A percentile compares a stretch with the other conserved stretches of the same genome.
These are phyloP conservation scores for Bufotes viridis DNA, from an alignment of 2,797 vertebrate species.

Conservation along the genomic window DNA sequence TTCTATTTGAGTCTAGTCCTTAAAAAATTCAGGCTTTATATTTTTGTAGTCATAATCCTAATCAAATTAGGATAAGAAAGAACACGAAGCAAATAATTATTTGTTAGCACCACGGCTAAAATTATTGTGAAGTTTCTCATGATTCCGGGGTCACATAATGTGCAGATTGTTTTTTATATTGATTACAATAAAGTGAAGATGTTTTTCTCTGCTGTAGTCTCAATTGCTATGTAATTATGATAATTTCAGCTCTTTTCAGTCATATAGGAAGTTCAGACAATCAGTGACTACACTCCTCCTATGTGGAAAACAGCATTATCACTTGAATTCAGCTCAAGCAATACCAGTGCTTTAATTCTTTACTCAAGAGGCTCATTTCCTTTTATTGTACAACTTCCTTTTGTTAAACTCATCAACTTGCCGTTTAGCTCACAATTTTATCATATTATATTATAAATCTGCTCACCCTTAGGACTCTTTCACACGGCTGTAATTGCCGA, in stretches of 20 bases:
- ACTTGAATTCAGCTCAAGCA: not conserved
- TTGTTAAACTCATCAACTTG: no score
- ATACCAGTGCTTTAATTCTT: not conserved
- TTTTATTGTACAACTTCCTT: no score
- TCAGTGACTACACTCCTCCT: no score
- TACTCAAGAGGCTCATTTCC: not conserved
- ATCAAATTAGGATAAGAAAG: not conserved
- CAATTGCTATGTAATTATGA: not conserved
- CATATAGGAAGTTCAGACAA: not conserved
- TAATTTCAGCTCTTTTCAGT: not conserved
- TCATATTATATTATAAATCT: no score
- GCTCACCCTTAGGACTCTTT: no score
- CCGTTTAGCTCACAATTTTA: no score
- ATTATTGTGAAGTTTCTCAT: not conserved
- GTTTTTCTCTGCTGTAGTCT: no score
- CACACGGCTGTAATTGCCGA: no score
- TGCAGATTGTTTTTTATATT: no score
- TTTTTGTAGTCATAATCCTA: not conserved
- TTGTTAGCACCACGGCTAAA: not conserved
- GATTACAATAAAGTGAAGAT: no score
- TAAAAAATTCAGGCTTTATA: not conserved
- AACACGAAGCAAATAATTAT: conserved; percentile 6
- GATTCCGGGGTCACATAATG: no score
- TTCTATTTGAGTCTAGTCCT: not conserved
- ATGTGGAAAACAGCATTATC: not conserved